These are phyloP conservation scores for Lepus timidus DNA, from an alignment of 2,113 vertebrate genomes.

Conservation along the genomic window DNA sequence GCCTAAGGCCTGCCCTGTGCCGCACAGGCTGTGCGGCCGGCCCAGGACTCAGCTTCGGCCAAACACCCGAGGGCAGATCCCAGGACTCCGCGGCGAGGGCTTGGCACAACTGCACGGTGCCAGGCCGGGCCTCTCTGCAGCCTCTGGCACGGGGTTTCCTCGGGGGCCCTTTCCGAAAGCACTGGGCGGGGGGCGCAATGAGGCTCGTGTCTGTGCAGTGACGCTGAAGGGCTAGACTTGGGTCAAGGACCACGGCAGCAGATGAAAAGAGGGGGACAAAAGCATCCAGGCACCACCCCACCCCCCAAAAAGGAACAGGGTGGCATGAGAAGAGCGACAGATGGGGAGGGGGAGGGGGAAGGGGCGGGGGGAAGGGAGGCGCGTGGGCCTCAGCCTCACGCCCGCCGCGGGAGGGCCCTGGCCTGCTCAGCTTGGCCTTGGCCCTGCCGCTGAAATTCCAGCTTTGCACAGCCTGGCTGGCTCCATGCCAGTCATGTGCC, in stretches of 20 bases:
- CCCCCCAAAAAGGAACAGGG: conserved; percentile 47
- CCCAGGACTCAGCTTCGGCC: conserved; percentile 51
- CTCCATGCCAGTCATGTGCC: conserved; percentile 78
- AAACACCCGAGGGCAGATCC: conserved; percentile 45
- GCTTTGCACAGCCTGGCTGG: conserved; percentile 77
- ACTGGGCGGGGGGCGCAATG: background rate
- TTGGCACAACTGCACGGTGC: background rate
- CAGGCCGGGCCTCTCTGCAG: conserved; percentile 12
- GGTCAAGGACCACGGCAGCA: background rate
- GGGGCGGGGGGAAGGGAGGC: conserved; percentile 2
- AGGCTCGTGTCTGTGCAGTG: background rate
- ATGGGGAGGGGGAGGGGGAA: conserved; percentile 61
- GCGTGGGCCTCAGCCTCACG: conserved; percentile 51
- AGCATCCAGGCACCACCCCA: conserved; percentile 38
- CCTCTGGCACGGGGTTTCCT: background rate
- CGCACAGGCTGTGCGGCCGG: background rate
- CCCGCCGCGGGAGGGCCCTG: conserved; percentile 70
- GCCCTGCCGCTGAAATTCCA: conserved; percentile 83
- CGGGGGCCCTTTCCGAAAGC: background rate
- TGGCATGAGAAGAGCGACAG: conserved; percentile 69
- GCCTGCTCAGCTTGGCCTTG: conserved; percentile 75
- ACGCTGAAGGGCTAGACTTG: background rate
- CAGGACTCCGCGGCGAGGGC: background rate
- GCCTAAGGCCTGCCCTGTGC: background rate
- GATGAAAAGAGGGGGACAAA: conserved; percentile 52